Percentiles rank a stretch among this genome's conserved stretches.
Conservation (phyloP, 2,113 vertebrate genomes). For the Percopsis transmontana region DNA sequence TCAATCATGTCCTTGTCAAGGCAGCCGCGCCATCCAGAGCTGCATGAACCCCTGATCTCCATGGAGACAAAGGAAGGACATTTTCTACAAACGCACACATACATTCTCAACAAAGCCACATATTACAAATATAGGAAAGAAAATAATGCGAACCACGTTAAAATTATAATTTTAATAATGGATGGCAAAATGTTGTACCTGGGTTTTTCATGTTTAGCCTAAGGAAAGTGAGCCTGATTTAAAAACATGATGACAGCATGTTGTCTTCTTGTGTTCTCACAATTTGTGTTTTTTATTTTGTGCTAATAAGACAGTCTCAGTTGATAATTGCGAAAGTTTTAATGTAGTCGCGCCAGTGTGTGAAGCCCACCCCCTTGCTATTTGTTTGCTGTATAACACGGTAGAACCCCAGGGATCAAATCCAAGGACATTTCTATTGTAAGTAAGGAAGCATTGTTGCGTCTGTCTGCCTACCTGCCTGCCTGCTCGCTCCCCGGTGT, state of each 20-base stretch:
- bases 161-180: background rate
- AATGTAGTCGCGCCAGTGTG: no score
- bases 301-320: slow-evolving; percentile 34
- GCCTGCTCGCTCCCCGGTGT: no score
- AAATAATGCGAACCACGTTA: background rate
- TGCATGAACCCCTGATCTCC: slow-evolving; percentile 18
- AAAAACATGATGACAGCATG: slow-evolving; percentile 22
- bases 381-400: slow-evolving; percentile 23
- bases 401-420: no score
- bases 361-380: no score
- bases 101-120: background rate
- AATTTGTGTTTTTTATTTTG: slow-evolving; percentile 26
- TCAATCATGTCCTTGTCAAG: slow-evolving; percentile 53
- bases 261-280: slow-evolving; percentile 34
- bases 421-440: no score
- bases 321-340: slow-evolving; percentile 24
- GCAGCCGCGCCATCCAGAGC: slow-evolving; percentile 32
- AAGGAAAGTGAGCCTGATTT: background rate
- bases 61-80: slow-evolving; percentile 34
- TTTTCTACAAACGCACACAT: background rate
- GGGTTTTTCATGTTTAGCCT: slow-evolving; percentile 8
- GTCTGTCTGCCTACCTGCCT: no score
- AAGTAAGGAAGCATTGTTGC: no score
- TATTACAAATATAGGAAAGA: background rate
- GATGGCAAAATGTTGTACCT: background rate